Conservation (phyloP, 2,888 invertebrate species). For the Elegia similella region DNA sequence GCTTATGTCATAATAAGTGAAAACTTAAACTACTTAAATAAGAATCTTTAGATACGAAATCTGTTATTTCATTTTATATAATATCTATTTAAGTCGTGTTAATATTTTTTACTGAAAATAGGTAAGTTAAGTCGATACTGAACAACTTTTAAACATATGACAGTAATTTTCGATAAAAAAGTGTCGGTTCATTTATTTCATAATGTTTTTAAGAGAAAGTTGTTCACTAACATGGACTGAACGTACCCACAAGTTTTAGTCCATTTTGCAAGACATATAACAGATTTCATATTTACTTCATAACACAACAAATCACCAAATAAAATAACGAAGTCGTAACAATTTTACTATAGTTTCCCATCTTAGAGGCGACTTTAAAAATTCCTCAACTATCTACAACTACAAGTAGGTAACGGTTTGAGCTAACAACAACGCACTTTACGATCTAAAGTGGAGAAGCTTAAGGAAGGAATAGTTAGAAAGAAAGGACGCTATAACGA, state of each 20-base stretch:
- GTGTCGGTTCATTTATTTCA: too few species aligned
- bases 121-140: too few species aligned
- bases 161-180: too few species aligned
- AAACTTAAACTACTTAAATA: constrained; percentile 1
- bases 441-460: constrained; percentile 20
- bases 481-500: background rate
- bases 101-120: too few species aligned
- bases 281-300: background rate
- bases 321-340: constrained; percentile 2
- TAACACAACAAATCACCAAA: constrained; percentile 6
- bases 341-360: constrained; percentile 10
- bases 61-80: background rate
- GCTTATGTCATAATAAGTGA: constrained; percentile 2
- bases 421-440: constrained; percentile 25
- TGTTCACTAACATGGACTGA: too few species aligned
- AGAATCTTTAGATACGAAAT: background rate
- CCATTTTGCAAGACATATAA: background rate
- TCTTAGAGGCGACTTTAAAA: constrained; percentile 18
- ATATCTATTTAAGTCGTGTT: too few species aligned
- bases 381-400: constrained; percentile 19
- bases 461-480: background rate
- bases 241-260: too few species aligned
- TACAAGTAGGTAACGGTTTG: constrained; percentile 28
- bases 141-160: too few species aligned
- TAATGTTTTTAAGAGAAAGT: too few species aligned